phyloP scores from a whole-genome alignment of 2,888 invertebrate genomes.

The Coleophora flavipennella region DNA sequence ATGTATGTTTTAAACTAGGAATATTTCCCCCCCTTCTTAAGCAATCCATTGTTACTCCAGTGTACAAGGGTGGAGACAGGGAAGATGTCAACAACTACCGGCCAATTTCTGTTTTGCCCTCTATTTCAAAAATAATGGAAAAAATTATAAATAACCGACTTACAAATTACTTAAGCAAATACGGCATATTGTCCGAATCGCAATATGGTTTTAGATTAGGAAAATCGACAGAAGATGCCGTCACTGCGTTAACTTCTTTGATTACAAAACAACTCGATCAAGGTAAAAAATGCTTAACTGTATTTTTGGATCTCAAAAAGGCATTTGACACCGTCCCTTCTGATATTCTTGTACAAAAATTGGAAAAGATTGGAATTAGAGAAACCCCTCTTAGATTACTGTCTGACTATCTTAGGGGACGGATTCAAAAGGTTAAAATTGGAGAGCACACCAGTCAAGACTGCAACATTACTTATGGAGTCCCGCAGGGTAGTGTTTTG shows the following conservation, averaged over 20 bases:
- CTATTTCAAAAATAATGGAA: constrained; percentile 6
- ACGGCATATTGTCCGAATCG: constrained; percentile 1
- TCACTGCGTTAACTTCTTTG: not conserved
- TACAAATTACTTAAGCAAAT: constrained; percentile 1
- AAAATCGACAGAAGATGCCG: constrained; percentile 6
- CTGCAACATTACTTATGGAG: no score
- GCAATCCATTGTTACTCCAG: not conserved
- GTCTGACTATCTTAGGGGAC: no score
- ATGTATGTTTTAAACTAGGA: not conserved
- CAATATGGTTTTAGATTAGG: constrained; percentile 8
- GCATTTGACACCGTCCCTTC: not conserved
- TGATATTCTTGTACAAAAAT: no score
- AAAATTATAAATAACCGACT: constrained; percentile 6
- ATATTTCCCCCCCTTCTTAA: not conserved
- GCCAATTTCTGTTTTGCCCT: constrained; percentile 5
- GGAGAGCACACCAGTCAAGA: no score
- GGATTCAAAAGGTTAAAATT: no score
- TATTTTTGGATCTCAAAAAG: not conserved
- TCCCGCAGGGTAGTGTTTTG: no score
- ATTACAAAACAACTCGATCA: constrained; percentile 4
- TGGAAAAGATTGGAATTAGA: no score
- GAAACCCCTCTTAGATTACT: no score
- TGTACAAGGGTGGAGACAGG: constrained; percentile 1
- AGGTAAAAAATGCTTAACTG: not conserved
- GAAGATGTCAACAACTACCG: constrained; percentile 4